These are phyloP conservation scores for Fragum whitleyi DNA, from an alignment of 2,888 invertebrate genomes.

Conservation along the genomic window DNA sequence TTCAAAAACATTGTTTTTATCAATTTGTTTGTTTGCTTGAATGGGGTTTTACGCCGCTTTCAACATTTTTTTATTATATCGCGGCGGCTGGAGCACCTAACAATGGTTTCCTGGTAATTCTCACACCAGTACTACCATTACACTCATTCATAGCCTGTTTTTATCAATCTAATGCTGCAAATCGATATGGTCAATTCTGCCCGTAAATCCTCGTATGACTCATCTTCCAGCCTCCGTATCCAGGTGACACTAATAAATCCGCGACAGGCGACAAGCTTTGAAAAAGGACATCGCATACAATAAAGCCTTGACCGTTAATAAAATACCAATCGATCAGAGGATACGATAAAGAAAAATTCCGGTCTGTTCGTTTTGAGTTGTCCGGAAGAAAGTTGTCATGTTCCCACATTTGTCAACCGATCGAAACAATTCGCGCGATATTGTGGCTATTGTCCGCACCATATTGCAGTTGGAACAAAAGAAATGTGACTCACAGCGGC, in stretches of 20 bases:
- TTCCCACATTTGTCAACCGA: conserved; percentile 28
- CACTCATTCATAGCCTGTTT: too few species aligned
- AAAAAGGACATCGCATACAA: neutral
- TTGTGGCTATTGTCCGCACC: neutral
- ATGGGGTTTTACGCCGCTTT: too few species aligned
- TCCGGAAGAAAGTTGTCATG: conserved; percentile 28
- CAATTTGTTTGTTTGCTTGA: too few species aligned
- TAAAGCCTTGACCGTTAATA: conserved; percentile 14
- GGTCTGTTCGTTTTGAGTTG: conserved; percentile 8
- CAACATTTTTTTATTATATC: too few species aligned
- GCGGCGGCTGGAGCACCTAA: too few species aligned
- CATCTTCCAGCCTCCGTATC: neutral
- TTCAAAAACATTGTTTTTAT: too few species aligned
- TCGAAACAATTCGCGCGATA: neutral
- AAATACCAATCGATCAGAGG: conserved; percentile 3
- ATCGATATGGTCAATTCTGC: conserved; percentile 6
- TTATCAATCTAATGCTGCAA: too few species aligned
- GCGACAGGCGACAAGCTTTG: neutral
- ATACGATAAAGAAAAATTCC: neutral
- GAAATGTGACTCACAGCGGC: conserved; percentile 19
- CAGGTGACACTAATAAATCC: conserved; percentile 12
- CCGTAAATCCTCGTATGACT: conserved; percentile 2
- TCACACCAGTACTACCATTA: too few species aligned
- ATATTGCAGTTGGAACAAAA: conserved; percentile 14
- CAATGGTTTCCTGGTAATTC: too few species aligned